These are phyloP conservation scores for Sminthurides aquaticus DNA, from an alignment of 2,888 invertebrate species.

Conservation along the genomic window DNA sequence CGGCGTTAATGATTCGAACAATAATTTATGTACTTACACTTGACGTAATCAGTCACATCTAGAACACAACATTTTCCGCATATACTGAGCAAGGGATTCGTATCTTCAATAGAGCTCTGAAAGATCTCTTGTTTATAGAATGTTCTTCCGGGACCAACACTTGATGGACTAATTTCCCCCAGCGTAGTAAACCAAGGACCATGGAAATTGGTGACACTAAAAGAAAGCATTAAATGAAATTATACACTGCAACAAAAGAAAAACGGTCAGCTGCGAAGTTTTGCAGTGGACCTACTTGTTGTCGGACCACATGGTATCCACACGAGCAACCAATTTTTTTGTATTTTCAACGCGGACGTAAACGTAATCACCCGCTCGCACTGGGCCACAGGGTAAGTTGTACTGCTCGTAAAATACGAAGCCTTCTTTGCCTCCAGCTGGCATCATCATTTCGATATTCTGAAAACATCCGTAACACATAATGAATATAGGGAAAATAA, in stretches of 20 bases:
- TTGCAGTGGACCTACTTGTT: slow-evolving; percentile 60
- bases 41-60: slow-evolving; percentile 80
- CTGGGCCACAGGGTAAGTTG: slow-evolving; percentile 72
- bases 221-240: slow-evolving; percentile 52
- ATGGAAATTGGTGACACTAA: slow-evolving; percentile 82
- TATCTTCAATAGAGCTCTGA: slow-evolving; percentile 81
- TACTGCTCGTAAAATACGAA: slow-evolving; percentile 89
- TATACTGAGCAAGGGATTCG: slow-evolving; percentile 81
- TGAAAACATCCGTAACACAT: slow-evolving; percentile 51
- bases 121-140: slow-evolving; percentile 93
- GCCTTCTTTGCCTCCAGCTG: slow-evolving; percentile 61
- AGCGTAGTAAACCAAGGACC: slow-evolving; percentile 91
- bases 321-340: slow-evolving; percentile 82
- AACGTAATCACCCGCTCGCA: slow-evolving; percentile 88
- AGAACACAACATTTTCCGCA: slow-evolving; percentile 86
- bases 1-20: background rate
- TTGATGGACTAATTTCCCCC: slow-evolving; percentile 64
- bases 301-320: slow-evolving; percentile 91
- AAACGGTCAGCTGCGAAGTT: no score
- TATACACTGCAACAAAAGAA: slow-evolving; percentile 1
- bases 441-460: slow-evolving; percentile 70
- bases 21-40: slow-evolving; percentile 56
- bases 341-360: slow-evolving; percentile 87
- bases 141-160: slow-evolving; percentile 60
- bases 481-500: slow-evolving; percentile 11